Percentiles rank a stretch among this genome's conserved stretches.
Evolutionary conservation across 2,888 invertebrate species (phyloP).

Genomic region (Xiphydria camelus): DNA sequence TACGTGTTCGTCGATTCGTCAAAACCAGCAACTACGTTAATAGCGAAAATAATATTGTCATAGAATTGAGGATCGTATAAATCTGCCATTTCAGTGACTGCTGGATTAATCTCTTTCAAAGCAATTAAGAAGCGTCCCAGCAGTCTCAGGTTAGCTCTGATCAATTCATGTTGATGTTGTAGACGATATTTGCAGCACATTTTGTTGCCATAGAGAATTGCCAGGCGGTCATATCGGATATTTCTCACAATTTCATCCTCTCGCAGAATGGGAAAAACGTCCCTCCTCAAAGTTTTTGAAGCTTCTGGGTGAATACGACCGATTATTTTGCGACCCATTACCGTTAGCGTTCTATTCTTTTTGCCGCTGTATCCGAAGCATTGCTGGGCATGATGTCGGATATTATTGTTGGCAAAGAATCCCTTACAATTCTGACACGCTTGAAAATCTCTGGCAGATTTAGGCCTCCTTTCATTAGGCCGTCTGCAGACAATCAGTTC

Average conservation of each 20-base stretch:
- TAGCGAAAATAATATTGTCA: constrained; percentile 15
- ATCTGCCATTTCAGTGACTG: constrained; percentile 23
- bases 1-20: constrained; percentile 10
- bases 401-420: constrained; percentile 11
- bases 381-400: constrained; percentile 14
- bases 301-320: constrained; percentile 20
- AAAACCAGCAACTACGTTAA: constrained; percentile 21
- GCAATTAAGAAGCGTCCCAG: constrained; percentile 21
- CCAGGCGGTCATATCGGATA: constrained; percentile 28
- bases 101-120: constrained; percentile 11
- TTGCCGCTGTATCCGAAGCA: constrained; percentile 6
- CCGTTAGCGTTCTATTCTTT: constrained; percentile 3
- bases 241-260: constrained; percentile 23
- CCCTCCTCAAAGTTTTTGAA: constrained; percentile 12
- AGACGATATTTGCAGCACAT: constrained; percentile 20
- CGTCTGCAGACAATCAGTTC: constrained; percentile 17
- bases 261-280: constrained; percentile 25
- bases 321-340: constrained; percentile 10
- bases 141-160: constrained; percentile 24
- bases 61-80: constrained; percentile 24
- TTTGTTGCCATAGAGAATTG: constrained; percentile 27
- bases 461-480: constrained; percentile 6
- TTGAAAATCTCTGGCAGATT: constrained; percentile 14
- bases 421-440: constrained; percentile 20
- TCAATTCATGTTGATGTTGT: constrained; percentile 23